phyloP scores from a whole-genome alignment of 2,888 invertebrate species.

The Melangyna quadrimaculata region DNA sequence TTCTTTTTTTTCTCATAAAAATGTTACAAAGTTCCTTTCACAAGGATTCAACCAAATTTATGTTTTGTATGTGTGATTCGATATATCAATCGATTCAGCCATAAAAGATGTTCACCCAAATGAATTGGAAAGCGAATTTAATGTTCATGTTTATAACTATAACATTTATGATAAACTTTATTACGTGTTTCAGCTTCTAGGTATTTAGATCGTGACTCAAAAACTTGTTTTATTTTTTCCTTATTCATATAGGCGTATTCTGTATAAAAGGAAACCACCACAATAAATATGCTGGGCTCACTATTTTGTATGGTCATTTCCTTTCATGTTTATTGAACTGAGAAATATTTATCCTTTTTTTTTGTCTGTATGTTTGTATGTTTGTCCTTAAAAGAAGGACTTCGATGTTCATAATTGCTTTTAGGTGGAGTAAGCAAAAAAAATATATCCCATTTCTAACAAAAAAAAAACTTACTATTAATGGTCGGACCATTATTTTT shows the following conservation, averaged over 20 bases:
- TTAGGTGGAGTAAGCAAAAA: background rate
- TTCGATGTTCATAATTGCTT: constrained; percentile 11
- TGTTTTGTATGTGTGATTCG: background rate
- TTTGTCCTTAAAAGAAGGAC: background rate
- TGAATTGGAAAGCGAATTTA: background rate
- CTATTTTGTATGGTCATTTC: constrained; percentile 16
- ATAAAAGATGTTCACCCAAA: background rate
- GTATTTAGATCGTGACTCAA: background rate
- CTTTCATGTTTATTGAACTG: constrained; percentile 13
- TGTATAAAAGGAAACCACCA: background rate
- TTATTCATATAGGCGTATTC: background rate
- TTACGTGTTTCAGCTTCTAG: background rate
- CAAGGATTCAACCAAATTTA: background rate
- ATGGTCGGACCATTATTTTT: constrained; percentile 12
- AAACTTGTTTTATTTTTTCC: background rate
- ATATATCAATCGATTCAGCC: background rate
- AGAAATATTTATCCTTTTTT: background rate
- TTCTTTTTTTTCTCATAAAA: background rate
- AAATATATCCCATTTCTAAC: background rate
- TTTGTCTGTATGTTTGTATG: background rate
- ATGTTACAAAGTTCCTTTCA: background rate
- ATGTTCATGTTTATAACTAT: background rate
- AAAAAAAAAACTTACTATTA: constrained; percentile 1
- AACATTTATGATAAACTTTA: constrained; percentile 1
- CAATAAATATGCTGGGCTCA: background rate